Evolutionary conservation across 1,140 invertebrate species (phyloP).

Genomic region (Ephestia elutella): DNA sequence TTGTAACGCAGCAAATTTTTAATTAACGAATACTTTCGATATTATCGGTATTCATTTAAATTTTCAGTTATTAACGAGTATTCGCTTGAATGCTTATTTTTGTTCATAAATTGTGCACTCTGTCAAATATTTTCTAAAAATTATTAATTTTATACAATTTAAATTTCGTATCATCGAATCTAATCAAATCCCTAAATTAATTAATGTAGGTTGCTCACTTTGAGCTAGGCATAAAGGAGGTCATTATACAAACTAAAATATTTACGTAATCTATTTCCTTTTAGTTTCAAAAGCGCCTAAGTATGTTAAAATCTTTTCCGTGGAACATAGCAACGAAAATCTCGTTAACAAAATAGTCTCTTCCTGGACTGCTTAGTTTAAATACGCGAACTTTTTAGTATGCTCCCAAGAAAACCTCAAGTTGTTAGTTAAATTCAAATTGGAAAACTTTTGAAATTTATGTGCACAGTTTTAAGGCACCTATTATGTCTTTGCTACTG

Average conservation of each 20-base stretch:
- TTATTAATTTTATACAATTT: too few relatives aligned
- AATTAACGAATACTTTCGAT: too few relatives aligned
- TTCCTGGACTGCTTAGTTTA: slow-evolving; percentile 29
- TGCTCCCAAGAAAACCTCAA: slow-evolving; percentile 49
- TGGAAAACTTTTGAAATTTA: slow-evolving; percentile 64
- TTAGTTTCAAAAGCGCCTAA: not conserved
- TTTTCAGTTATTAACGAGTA: too few relatives aligned
- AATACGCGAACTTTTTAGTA: slow-evolving; percentile 39
- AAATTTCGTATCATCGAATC: too few relatives aligned
- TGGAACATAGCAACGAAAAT: slow-evolving; percentile 14
- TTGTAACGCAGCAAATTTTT: not conserved
- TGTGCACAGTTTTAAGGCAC: slow-evolving; percentile 55
- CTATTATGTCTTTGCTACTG: slow-evolving; percentile 49
- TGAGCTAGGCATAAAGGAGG: too few relatives aligned
- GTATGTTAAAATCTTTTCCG: slow-evolving; percentile 1
- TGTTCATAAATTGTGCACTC: too few relatives aligned
- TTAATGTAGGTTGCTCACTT: too few relatives aligned
- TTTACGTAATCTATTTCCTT: not conserved
- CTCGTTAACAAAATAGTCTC: slow-evolving; percentile 8
- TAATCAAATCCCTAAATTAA: too few relatives aligned
- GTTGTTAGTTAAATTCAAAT: slow-evolving; percentile 67
- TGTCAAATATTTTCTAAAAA: too few relatives aligned
- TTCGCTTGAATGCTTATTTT: too few relatives aligned
- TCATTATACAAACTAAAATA: too few relatives aligned
- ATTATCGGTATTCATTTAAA: too few relatives aligned